These are phyloP conservation scores for Notarius quadriscutis DNA, from an alignment of 2,113 vertebrate genomes.

Conservation along the genomic window DNA sequence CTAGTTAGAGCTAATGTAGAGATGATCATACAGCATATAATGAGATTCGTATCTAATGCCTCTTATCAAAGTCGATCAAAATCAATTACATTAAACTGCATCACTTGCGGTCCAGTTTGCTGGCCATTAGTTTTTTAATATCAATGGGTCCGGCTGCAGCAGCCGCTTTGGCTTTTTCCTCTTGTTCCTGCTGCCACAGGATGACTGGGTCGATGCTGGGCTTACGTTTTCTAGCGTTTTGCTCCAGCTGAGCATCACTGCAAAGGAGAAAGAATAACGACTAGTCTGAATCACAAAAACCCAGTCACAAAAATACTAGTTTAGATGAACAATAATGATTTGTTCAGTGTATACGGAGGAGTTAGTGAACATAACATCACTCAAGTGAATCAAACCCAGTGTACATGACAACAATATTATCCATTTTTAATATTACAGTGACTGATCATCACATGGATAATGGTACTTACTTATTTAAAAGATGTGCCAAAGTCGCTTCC, in stretches of 20 bases:
- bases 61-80: neutral
- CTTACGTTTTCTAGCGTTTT: conserved; percentile 77
- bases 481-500: neutral
- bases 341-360: neutral
- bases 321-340: neutral
- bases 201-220: conserved; percentile 85
- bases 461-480: neutral
- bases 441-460: conserved; percentile 1
- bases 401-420: neutral
- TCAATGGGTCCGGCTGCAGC: conserved; percentile 77
- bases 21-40: neutral
- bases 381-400: neutral
- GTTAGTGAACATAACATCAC: neutral
- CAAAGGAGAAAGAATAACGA: neutral
- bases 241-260: conserved; percentile 75
- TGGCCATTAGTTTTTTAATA: conserved; percentile 92
- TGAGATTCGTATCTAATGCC: neutral
- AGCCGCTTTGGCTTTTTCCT: conserved; percentile 81
- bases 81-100: neutral
- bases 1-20: neutral
- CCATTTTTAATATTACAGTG: neutral
- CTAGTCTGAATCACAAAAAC: neutral
- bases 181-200: conserved; percentile 85
- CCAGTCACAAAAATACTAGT: neutral
- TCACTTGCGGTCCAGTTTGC: conserved; percentile 89